Conservation (phyloP, 2,797 vertebrate species). For the Hydrolagus colliei region DNA sequence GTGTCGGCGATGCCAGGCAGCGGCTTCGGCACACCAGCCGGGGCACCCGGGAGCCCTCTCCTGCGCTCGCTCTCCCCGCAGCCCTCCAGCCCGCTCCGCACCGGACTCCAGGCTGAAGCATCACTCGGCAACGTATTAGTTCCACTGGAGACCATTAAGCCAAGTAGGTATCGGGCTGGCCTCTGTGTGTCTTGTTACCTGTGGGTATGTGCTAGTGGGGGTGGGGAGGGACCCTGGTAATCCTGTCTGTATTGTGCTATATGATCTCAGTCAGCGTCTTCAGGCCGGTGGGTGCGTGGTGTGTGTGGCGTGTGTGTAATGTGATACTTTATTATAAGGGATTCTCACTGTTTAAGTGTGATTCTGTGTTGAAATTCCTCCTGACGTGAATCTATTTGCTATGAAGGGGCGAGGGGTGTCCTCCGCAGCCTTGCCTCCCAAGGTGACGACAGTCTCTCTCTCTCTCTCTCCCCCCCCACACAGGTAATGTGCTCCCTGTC, state of each 20-base stretch:
- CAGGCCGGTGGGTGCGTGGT: not conserved
- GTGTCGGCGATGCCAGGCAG: not conserved
- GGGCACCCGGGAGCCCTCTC: conserved; percentile 67
- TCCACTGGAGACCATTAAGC: conserved; percentile 79
- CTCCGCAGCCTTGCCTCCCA: no score
- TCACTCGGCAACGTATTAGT: conserved; percentile 76
- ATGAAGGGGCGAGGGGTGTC: no score
- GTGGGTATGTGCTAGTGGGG: not conserved
- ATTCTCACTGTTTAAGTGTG: no score
- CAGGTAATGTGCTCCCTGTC: conserved; percentile 77
- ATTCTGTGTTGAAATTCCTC: no score
- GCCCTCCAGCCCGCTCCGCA: conserved; percentile 59
- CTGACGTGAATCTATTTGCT: no score
- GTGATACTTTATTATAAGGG: no score
- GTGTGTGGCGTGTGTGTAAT: no score
- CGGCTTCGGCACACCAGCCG: conserved; percentile 25
- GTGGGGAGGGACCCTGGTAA: not conserved
- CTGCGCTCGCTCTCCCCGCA: conserved; percentile 61
- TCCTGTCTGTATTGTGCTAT: not conserved
- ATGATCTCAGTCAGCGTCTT: not conserved
- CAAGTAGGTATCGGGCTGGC: conserved; percentile 66
- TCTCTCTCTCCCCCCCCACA: not conserved
- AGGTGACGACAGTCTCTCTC: no score
- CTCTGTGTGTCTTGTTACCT: not conserved
- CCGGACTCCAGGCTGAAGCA: conserved; percentile 48